A percentile compares a stretch with the other conserved stretches of the same genome.
Conservation (phyloP, 2,888 invertebrate species). For the Arge pagana region DNA sequence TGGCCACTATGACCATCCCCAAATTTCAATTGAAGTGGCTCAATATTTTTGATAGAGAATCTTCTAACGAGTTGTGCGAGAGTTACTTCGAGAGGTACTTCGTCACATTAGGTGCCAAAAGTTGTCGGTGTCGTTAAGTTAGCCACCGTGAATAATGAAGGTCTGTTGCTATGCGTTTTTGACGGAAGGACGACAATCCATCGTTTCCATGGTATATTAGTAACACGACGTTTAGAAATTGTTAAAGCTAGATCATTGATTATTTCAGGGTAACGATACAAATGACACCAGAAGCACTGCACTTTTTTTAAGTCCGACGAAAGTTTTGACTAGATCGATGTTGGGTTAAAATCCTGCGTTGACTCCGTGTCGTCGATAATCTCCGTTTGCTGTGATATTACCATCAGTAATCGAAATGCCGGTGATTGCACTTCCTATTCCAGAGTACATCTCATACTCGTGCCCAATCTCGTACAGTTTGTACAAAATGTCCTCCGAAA, state of each 20-base stretch:
- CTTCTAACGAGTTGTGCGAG: not conserved
- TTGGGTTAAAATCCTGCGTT: conserved; percentile 42
- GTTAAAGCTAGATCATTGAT: too few species aligned
- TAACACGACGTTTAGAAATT: too few species aligned
- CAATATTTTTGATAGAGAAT: not conserved
- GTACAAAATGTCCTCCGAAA: conserved; percentile 36
- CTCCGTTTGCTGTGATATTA: conserved; percentile 48
- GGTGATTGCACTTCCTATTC: conserved; percentile 53
- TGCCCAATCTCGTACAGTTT: conserved; percentile 45
- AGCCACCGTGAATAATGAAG: too few species aligned
- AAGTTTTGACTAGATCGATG: conserved; percentile 17
- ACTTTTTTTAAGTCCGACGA: not conserved
- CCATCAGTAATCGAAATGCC: conserved; percentile 40
- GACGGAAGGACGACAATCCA: too few species aligned
- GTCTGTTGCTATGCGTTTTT: too few species aligned
- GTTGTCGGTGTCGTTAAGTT: too few species aligned
- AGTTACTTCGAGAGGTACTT: too few species aligned
- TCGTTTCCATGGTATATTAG: too few species aligned
- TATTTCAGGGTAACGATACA: too few species aligned
- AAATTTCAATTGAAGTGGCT: conserved; percentile 26
- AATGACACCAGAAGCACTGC: too few species aligned
- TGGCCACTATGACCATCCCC: conserved; percentile 23
- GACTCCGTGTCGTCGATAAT: conserved; percentile 49
- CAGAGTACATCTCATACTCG: conserved; percentile 37
- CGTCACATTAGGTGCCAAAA: too few species aligned